Evolutionary conservation across 2,888 invertebrate genomes (phyloP).

Genomic region (Chymomyza caudatula): DNA sequence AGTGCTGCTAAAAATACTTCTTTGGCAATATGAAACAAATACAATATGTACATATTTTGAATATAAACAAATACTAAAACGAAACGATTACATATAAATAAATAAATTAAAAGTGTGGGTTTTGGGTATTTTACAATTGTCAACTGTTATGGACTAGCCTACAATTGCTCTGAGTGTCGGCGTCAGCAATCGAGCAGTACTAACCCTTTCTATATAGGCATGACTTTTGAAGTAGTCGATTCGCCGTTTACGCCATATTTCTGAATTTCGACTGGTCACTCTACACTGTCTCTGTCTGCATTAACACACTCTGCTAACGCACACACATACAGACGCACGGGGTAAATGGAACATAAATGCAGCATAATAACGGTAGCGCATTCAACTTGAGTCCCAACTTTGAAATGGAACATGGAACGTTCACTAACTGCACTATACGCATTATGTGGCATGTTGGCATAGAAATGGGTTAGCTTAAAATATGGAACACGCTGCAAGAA

Average conservation of each 20-base stretch:
- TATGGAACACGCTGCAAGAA: conserved; percentile 6
- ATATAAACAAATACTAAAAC: neutral
- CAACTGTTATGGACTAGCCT: no score
- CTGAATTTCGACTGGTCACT: no score
- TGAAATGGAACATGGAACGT: neutral
- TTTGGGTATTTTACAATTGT: no score
- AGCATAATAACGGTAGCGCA: no score
- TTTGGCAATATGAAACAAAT: conserved; percentile 35
- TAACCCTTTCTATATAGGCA: no score
- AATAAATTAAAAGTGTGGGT: no score
- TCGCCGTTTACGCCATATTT: no score
- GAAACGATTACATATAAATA: no score
- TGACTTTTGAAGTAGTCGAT: no score
- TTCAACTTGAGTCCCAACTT: neutral
- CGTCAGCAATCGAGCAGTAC: no score
- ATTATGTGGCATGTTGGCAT: neutral
- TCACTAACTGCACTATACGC: neutral
- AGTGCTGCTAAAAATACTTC: conserved; percentile 57
- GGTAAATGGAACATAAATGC: neutral
- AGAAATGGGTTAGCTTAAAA: neutral
- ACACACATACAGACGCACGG: neutral
- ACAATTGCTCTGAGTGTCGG: no score
- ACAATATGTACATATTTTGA: neutral
- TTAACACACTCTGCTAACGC: conserved; percentile 27
- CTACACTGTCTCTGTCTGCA: no score